Evolutionary conservation across 2,113 vertebrate species (phyloP).

Genomic region (Carassius auratus): DNA sequence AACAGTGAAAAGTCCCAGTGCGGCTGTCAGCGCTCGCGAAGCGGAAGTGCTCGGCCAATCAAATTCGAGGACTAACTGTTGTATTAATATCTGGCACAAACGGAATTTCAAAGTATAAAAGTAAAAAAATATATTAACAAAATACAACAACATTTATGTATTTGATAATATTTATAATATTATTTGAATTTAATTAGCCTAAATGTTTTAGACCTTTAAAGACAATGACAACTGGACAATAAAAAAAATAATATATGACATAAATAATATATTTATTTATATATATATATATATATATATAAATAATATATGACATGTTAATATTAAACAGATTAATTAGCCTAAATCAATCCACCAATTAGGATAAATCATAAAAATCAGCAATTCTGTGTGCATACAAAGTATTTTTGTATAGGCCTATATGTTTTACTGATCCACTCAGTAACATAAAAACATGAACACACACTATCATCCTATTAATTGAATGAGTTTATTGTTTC

Average conservation of each 20-base stretch:
- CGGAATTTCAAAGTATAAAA: background rate
- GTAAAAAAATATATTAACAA: too few relatives aligned
- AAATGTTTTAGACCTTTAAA: too few relatives aligned
- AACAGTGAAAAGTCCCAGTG: background rate
- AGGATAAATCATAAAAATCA: background rate
- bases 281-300: too few relatives aligned
- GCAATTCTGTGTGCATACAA: background rate
- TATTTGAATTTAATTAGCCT: too few relatives aligned
- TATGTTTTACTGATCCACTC: background rate
- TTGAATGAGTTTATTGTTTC: conserved; percentile 90
- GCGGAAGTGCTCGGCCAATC: background rate
- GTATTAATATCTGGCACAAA: too few relatives aligned
- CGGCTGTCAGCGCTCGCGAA: background rate
- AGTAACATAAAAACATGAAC: background rate
- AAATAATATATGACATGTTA: background rate
- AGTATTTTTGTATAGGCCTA: background rate
- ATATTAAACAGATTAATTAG: background rate
- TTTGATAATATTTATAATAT: too few relatives aligned
- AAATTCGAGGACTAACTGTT: background rate
- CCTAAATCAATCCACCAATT: too few relatives aligned
- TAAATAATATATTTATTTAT: too few relatives aligned
- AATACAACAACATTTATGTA: too few relatives aligned
- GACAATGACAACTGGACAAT: too few relatives aligned
- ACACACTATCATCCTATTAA: conserved; percentile 63
- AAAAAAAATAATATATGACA: too few relatives aligned